Conservation (phyloP, 2,888 invertebrate genomes). For the Drosophila diplacantha region DNA sequence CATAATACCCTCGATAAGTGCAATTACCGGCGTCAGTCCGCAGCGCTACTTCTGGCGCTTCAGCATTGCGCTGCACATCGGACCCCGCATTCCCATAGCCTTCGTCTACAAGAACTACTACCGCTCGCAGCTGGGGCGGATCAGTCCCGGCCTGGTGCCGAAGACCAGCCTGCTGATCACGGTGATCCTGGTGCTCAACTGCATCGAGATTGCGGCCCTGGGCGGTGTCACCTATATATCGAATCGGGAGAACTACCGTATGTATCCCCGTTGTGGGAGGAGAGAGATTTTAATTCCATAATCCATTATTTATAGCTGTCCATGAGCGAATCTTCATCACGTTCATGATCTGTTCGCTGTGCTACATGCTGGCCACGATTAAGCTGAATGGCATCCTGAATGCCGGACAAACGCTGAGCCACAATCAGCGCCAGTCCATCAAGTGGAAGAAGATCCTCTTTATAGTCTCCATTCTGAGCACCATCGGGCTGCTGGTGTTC, state of each 20-base stretch:
- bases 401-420: constrained; percentile 68
- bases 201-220: constrained; percentile 90
- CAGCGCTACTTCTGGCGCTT: constrained; percentile 95
- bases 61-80: constrained; percentile 93
- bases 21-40: constrained; percentile 95
- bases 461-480: constrained; percentile 86
- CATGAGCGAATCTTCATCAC: constrained; percentile 94
- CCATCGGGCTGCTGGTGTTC: constrained; percentile 90
- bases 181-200: constrained; percentile 89
- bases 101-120: constrained; percentile 91
- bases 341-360: constrained; percentile 90
- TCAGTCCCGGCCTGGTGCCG: constrained; percentile 64
- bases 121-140: constrained; percentile 79
- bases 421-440: constrained; percentile 79
- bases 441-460: constrained; percentile 87
- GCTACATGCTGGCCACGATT: constrained; percentile 88
- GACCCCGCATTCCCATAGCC: constrained; percentile 92
- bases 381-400: constrained; percentile 79
- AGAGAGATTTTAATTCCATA: not conserved
- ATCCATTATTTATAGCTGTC: constrained; percentile 82
- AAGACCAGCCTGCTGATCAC: constrained; percentile 82
- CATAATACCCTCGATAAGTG: constrained; percentile 96
- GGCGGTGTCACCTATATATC: constrained; percentile 95
- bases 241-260: constrained; percentile 96
- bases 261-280: constrained; percentile 77